Base-by-base conservation (phyloP, 2,113 vertebrate genomes). In the Sapayoa aenigma region DNA sequence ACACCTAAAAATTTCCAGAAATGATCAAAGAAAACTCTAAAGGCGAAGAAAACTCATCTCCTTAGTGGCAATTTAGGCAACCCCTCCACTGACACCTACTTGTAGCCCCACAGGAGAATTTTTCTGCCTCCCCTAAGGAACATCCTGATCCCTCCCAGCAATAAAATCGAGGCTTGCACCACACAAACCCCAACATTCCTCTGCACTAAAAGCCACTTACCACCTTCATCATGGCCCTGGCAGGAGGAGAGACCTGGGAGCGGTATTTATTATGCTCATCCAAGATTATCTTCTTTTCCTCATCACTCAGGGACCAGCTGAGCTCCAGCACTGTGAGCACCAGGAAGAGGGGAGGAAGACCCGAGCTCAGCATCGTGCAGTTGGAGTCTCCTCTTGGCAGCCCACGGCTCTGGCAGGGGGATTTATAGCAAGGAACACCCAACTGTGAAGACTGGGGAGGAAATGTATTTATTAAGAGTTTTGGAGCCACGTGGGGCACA, bases 391-490 rank as follows among this genome's bases (percentile, higher is more conserved):
- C 94, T 96, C 97, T 89, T 17, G 14, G 90, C 96, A 97, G 95
- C 93, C 92, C 93, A 83, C 90, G 53, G 93, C 97, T 98, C 97
- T 97, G 97, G 97, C 95, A 96, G 97, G 62, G 72, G 39, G 91
- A 93, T 97, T 98, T 98, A 98, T 22, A 94, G 94, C 69, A n/a
- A 97, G 98, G 97, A 98, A 98, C 97, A 98, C 98, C 97, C 98
- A 96, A 95, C 94, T 96, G 89, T 79, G 90, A 96, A 94, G 47
- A 83, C 1, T 47, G 91, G 59, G 69, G 83, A 96, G 95, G 97
- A 97, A 96, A 95, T 62, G 21, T 74, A 28, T 78, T 89, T 96
- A 58, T 75, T 41, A 39, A 33, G 49, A 71, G 75, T 72, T 81
- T 85, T 95, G 31, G 88, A 96, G 93, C 81, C 92, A 27, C 49